Conservation (phyloP, 2,888 invertebrate genomes). For the Galerucella calmariensis region DNA sequence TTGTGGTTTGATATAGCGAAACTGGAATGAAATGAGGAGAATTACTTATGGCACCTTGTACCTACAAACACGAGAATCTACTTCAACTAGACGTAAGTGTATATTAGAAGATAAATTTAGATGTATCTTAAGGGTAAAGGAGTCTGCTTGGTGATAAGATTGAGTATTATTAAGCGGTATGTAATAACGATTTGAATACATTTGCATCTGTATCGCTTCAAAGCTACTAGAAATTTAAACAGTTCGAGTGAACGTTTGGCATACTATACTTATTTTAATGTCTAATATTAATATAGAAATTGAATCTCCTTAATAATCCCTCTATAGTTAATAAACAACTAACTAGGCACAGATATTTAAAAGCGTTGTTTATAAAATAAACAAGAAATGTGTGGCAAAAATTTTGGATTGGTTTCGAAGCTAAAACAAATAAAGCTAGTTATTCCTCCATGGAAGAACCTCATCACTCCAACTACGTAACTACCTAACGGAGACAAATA, state of each 20-base stretch:
- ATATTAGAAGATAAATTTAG: slow-evolving; percentile 7
- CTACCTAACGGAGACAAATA: too few species aligned
- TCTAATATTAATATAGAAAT: too few species aligned
- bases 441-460: too few species aligned
- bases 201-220: neutral
- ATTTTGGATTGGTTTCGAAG: too few species aligned
- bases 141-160: neutral
- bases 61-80: slow-evolving; percentile 17
- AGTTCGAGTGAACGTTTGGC: neutral
- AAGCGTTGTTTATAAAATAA: too few species aligned
- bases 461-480: too few species aligned
- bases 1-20: slow-evolving; percentile 20
- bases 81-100: slow-evolving; percentile 15
- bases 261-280: neutral
- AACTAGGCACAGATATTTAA: too few species aligned
- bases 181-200: slow-evolving; percentile 1
- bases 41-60: slow-evolving; percentile 21
- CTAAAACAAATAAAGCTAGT: too few species aligned
- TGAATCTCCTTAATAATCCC: too few species aligned
- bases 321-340: too few species aligned
- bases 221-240: neutral
- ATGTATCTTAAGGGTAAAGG: neutral
- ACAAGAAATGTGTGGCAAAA: too few species aligned
- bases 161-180: neutral
- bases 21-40: slow-evolving; percentile 3